phyloP scores from a whole-genome alignment of 2,888 invertebrate genomes.

The Sphecodes monilicornis region DNA sequence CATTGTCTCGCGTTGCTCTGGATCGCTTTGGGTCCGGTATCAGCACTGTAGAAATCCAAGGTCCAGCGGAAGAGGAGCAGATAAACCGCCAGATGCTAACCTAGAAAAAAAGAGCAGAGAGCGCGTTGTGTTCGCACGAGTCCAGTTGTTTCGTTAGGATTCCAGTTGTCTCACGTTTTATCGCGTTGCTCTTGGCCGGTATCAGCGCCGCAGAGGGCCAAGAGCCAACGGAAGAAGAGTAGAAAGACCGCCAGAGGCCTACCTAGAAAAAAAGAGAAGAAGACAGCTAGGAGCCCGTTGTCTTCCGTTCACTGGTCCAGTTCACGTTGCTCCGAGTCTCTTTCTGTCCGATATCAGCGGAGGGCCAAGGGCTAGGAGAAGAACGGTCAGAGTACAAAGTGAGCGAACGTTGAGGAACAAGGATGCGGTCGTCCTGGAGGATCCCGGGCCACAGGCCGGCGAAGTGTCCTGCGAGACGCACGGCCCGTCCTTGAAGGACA shows the following conservation, averaged over 20 bases:
- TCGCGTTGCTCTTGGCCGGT: too few relatives aligned
- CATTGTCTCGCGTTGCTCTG: neutral
- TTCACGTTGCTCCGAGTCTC: neutral
- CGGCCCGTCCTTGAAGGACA: slow-evolving; percentile 63
- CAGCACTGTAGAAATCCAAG: neutral
- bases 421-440: slow-evolving; percentile 59
- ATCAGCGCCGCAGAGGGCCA: too few relatives aligned
- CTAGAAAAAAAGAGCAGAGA: too few relatives aligned
- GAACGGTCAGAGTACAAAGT: neutral
- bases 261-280: neutral
- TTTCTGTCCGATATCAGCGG: neutral
- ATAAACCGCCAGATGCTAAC: neutral
- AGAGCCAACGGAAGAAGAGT: too few relatives aligned
- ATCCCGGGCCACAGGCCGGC: slow-evolving; percentile 49
- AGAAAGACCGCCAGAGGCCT: neutral
- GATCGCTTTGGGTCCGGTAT: neutral
- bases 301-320: neutral
- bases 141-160: too few relatives aligned
- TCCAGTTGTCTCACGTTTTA: too few relatives aligned
- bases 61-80: neutral
- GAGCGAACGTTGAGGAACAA: slow-evolving; percentile 38
- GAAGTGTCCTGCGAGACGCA: slow-evolving; percentile 51
- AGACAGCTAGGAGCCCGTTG: neutral
- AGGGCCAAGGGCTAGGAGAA: neutral
- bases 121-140: too few relatives aligned